These are phyloP conservation scores for Sycobia sp. DNA, from an alignment of 1,140 invertebrate species.

Conservation along the genomic window DNA sequence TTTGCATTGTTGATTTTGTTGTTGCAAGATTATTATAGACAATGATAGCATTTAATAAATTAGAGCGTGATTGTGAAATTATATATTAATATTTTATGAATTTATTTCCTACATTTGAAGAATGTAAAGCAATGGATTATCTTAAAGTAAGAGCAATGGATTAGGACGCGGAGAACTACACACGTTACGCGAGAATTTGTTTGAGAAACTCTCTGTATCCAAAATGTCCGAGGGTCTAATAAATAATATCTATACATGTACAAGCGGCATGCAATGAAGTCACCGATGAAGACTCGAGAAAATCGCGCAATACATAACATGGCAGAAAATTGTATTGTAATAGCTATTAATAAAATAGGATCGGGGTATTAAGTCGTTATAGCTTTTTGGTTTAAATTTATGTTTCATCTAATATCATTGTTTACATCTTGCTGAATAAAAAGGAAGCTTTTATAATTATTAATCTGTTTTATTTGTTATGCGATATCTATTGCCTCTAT, in stretches of 20 bases:
- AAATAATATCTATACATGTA: slow-evolving; percentile 20
- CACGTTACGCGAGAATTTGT: too few relatives aligned
- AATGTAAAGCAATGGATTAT: too few relatives aligned
- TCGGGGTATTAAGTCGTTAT: slow-evolving; percentile 3
- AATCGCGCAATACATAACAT: slow-evolving; percentile 21
- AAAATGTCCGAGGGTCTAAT: background rate
- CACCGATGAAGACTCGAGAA: background rate
- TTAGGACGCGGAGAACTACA: background rate
- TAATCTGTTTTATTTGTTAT: slow-evolving; percentile 24
- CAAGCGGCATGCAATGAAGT: slow-evolving; percentile 6
- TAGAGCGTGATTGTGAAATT: too few relatives aligned
- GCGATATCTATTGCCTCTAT: slow-evolving; percentile 2
- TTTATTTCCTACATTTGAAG: too few relatives aligned
- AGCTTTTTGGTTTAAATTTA: slow-evolving; percentile 4
- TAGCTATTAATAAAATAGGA: background rate
- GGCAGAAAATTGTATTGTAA: slow-evolving; percentile 4
- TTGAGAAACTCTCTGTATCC: background rate
- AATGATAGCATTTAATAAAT: too few relatives aligned
- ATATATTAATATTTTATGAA: too few relatives aligned
- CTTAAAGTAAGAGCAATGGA: too few relatives aligned
- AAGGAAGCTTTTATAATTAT: slow-evolving; percentile 7
- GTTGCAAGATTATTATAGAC: too few relatives aligned
- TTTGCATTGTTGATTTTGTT: too few relatives aligned
- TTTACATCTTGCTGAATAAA: background rate
- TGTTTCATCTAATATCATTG: background rate